Base-by-base conservation (phyloP, 30 jellyfish, hydroid and myxozoan genomes). In the Aurelia sp. region DNA sequence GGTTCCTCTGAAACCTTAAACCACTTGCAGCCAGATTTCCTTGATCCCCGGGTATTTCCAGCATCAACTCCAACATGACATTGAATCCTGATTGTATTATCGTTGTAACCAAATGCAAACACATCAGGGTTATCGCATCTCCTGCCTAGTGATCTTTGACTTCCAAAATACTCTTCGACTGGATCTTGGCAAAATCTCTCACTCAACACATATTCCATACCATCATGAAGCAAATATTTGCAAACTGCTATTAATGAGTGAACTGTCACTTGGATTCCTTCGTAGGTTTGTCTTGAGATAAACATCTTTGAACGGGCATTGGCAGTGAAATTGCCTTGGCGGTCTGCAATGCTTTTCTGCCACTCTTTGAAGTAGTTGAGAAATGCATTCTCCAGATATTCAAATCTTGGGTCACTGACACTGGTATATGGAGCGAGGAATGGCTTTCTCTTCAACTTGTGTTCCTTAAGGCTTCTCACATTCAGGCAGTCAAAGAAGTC, bases 271-370 rank as follows among this genome's bases (percentile, higher is more conserved):
- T 82, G 51, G 5, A 82, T 22, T 6, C 92, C 86, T 50, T 82
- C 86, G 12, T 8, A n/a, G 57, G 92, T 82, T 57, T 82, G 92
- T 44, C 71, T 23, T 3, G 92, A 82, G 16, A 82, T 22, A 33
- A 68, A 71, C 92, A 82, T 67, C 37, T 51, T 75, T 9, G 68
- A 17, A 12, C 62, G 55, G 78, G 48, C 86, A 75, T 61, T 53
- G n/a, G 68, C 41, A 21, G 86, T 20, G 92, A 82, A 82, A 15
- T 82, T 51, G 35, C 92, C 92, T 15, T 62, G 76, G 20, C 92
- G 77, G 12, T 71, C 55, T 15, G 44, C 79, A 37, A 59, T 82
- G 68, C 88, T 67, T 57, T 67, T 58, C 52, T 71, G 33, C 92
- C 89, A 66, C 30, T 78, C 48, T 23, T 82, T 71, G 72, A 66